Evolutionary conservation across 2,888 invertebrate genomes (phyloP).

Genomic region (Lycaena phlaeas): DNA sequence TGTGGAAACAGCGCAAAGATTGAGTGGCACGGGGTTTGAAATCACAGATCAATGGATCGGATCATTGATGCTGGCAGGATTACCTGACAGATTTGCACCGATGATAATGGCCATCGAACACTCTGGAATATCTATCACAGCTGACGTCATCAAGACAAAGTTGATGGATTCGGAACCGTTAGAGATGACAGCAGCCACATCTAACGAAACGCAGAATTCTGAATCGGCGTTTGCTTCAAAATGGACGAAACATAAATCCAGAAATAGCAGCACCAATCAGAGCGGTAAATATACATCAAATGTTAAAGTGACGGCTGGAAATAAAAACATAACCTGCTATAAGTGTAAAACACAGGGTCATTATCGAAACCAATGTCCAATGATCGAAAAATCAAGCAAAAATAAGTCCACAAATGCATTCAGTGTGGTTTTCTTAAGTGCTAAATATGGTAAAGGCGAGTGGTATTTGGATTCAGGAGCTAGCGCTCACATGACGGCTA

Average conservation of each 20-base stretch:
- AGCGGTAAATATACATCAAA: slow-evolving; percentile 4
- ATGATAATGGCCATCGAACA: slow-evolving; percentile 11
- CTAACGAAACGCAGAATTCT: slow-evolving; percentile 10
- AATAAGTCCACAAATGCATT: too few relatives aligned
- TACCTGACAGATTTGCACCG: slow-evolving; percentile 11
- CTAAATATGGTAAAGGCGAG: too few relatives aligned
- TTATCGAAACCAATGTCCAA: too few relatives aligned
- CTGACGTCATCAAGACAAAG: not conserved
- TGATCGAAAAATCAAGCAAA: too few relatives aligned
- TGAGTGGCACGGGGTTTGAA: slow-evolving; percentile 5
- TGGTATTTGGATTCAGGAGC: too few relatives aligned
- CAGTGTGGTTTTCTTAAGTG: too few relatives aligned
- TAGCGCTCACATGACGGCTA: too few relatives aligned
- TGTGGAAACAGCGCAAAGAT: slow-evolving; percentile 5
- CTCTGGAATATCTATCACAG: slow-evolving; percentile 1
- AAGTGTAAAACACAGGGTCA: too few relatives aligned
- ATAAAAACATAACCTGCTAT: too few relatives aligned
- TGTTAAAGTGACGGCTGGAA: too few relatives aligned
- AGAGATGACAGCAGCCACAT: slow-evolving; percentile 8
- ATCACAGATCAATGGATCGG: slow-evolving; percentile 10
- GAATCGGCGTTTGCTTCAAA: slow-evolving; percentile 13
- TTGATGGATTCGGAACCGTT: too few relatives aligned
- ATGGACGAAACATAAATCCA: slow-evolving; percentile 10
- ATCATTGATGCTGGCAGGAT: slow-evolving; percentile 10
- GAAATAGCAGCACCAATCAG: slow-evolving; percentile 8